phyloP scores from a whole-genome alignment of 1,140 invertebrate species.

The Brachystomella parvula region DNA sequence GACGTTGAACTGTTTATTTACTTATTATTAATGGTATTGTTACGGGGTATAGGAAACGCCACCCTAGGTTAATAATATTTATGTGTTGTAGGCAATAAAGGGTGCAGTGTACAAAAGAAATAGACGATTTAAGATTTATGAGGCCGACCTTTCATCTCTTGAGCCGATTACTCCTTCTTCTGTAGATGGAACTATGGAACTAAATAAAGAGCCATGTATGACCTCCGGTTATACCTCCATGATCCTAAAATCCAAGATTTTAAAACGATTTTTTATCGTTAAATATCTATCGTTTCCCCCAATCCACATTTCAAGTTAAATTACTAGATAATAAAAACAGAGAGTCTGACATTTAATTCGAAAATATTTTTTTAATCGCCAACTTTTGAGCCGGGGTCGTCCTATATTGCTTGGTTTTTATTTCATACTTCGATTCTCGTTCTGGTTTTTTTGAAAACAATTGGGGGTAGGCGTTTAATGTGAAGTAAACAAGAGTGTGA shows the following conservation, averaged over 20 bases:
- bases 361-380: neutral
- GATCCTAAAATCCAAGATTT: neutral
- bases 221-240: neutral
- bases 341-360: neutral
- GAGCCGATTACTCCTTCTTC: neutral
- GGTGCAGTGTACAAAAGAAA: conserved; percentile 4
- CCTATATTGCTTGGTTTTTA: too few species aligned
- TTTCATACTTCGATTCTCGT: too few species aligned
- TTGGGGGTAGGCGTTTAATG: neutral
- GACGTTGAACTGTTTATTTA: too few species aligned
- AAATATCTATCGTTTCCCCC: neutral
- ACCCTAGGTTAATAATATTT: too few species aligned
- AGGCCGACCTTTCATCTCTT: neutral
- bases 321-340: neutral
- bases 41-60: too few species aligned
- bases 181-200: neutral
- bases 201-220: neutral
- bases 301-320: neutral
- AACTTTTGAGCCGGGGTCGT: neutral
- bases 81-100: neutral
- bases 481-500: neutral
- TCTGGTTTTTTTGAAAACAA: too few species aligned
- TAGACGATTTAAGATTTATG: neutral
- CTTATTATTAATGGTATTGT: too few species aligned
- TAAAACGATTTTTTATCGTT: neutral